Conservation (phyloP, 2,888 invertebrate species). For the Bimastos eiseni region DNA sequence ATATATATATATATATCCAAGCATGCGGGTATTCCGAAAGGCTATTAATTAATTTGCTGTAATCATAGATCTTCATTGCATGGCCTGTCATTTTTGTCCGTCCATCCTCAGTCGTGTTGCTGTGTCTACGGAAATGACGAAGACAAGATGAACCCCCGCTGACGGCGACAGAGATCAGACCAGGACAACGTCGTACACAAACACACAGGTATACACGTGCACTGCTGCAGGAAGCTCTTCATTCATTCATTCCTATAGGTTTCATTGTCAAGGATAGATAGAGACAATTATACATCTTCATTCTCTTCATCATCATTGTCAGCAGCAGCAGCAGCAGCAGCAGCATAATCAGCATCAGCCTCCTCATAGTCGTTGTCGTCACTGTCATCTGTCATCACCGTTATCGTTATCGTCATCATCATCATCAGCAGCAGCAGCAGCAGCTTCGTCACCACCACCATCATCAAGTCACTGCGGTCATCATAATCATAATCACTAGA, state of each 20-base stretch:
- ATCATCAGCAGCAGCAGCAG: too few species aligned
- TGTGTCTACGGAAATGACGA: too few species aligned
- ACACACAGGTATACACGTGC: neutral
- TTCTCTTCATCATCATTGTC: neutral
- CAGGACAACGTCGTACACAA: neutral
- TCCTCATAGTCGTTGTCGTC: neutral
- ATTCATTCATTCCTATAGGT: neutral
- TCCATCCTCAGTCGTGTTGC: too few species aligned
- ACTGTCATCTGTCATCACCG: conserved; percentile 29
- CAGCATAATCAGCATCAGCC: conserved; percentile 38
- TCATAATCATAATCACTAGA: conserved; percentile 23
- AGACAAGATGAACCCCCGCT: too few species aligned
- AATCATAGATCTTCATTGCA: neutral
- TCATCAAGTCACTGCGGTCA: conserved; percentile 22
- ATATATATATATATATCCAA: neutral
- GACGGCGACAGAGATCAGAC: neutral
- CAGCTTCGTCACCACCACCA: conserved; percentile 23
- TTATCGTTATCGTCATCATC: conserved; percentile 26
- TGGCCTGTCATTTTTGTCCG: neutral
- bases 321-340: conserved; percentile 41
- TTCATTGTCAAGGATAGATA: neutral
- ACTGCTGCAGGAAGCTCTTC: neutral
- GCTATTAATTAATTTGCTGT: neutral
- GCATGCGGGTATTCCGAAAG: neutral
- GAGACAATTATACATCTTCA: too few species aligned